Conservation (phyloP, 2,888 invertebrate genomes). For the Cerastis rubricosa region DNA sequence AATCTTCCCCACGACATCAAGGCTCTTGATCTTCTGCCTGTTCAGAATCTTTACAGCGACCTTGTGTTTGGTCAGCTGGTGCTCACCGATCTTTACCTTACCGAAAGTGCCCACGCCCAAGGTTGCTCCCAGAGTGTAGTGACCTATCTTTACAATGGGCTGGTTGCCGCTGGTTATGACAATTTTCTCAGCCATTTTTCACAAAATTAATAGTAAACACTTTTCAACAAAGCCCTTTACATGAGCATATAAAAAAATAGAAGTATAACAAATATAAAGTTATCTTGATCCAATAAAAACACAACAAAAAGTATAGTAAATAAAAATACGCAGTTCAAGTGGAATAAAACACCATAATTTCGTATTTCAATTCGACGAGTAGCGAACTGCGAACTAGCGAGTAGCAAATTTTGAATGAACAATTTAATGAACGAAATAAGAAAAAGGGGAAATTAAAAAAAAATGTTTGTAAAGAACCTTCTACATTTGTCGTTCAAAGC, state of each 20-base stretch:
- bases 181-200: slow-evolving; percentile 83
- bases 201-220: slow-evolving; percentile 46
- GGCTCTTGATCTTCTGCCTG: slow-evolving; percentile 99
- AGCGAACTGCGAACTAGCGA: slow-evolving; percentile 35
- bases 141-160: slow-evolving; percentile 98
- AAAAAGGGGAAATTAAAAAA: slow-evolving; percentile 30
- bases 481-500: too few species aligned
- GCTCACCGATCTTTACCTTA: slow-evolving; percentile 99
- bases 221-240: slow-evolving; percentile 57
- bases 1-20: slow-evolving; percentile 99
- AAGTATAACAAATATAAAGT: slow-evolving; percentile 34
- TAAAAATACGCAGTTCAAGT: slow-evolving; percentile 57
- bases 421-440: slow-evolving; percentile 14
- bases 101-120: slow-evolving; percentile 99
- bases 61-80: slow-evolving; percentile 99
- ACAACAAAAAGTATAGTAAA: slow-evolving; percentile 49
- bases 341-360: slow-evolving; percentile 44
- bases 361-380: slow-evolving; percentile 38
- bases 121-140: slow-evolving; percentile 97
- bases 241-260: slow-evolving; percentile 53
- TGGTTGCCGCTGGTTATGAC: slow-evolving; percentile 88
- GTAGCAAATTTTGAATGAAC: slow-evolving; percentile 40
- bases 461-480: neutral
- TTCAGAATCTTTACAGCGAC: slow-evolving; percentile 99
- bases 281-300: slow-evolving; percentile 24